These are phyloP conservation scores for Pangasius mekongensis DNA, from an alignment of 2,797 vertebrate species.

Conservation along the genomic window DNA sequence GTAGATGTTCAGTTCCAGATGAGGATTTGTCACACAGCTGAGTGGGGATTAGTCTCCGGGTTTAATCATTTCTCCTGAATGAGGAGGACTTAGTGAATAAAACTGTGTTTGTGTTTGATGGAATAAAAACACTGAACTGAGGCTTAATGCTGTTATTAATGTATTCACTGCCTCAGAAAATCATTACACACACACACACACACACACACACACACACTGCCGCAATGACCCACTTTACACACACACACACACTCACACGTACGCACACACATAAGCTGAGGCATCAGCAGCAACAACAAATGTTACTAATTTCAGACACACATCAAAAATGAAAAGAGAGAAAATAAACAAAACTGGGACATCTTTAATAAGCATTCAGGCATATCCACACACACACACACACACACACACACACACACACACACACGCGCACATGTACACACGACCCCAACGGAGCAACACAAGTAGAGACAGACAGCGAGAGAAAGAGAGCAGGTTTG, in stretches of 20 bases:
- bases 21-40: neutral
- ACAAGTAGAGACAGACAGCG: conserved; percentile 30
- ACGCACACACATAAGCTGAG: conserved; percentile 9
- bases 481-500: conserved; percentile 28
- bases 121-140: neutral
- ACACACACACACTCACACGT: neutral
- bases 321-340: conserved; percentile 44
- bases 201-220: conserved; percentile 28
- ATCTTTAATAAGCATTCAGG: conserved; percentile 62
- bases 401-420: neutral
- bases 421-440: neutral
- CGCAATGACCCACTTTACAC: neutral
- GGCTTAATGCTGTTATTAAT: conserved; percentile 82
- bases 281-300: neutral
- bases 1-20: neutral
- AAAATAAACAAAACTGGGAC: conserved; percentile 68
- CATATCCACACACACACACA: conserved; percentile 4
- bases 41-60: neutral
- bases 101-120: neutral
- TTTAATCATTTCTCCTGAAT: conserved; percentile 8
- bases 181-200: conserved; percentile 68
- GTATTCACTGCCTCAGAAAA: conserved; percentile 85
- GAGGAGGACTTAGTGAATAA: neutral
- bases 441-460: neutral
- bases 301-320: conserved; percentile 5